Conservation (phyloP, 2,113 vertebrate species). For the Asarcornis scutulata region DNA sequence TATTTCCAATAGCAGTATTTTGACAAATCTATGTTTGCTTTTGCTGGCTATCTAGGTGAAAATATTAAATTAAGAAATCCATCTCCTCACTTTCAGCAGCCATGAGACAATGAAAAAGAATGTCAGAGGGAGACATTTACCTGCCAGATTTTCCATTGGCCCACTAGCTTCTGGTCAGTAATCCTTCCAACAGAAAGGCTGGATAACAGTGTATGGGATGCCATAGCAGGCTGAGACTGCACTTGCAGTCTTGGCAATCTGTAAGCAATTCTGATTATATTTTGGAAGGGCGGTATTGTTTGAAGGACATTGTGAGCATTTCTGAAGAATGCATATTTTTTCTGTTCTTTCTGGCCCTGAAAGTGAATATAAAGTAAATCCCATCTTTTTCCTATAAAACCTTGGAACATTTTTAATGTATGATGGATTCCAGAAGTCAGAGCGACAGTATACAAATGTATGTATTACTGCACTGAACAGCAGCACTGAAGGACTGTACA, state of each 20-base stretch:
- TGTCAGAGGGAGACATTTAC: not conserved
- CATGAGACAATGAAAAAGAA: not conserved
- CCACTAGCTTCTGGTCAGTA: not conserved
- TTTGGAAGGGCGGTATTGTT: not conserved
- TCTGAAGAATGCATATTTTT: not conserved
- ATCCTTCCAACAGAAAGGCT: not conserved
- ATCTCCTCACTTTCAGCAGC: not conserved
- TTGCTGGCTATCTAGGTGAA: not conserved
- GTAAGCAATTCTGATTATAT: not conserved
- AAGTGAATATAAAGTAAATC: not conserved
- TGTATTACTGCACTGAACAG: not conserved
- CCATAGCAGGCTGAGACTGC: not conserved
- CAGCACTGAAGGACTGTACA: not conserved
- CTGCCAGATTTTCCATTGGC: not conserved
- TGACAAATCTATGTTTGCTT: not conserved
- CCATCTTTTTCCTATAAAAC: not conserved
- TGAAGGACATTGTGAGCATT: not conserved
- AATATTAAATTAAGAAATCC: not conserved
- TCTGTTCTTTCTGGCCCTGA: not conserved
- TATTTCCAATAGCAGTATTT: not conserved
- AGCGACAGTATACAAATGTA: not conserved
- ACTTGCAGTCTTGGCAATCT: not conserved
- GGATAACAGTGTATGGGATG: not conserved
- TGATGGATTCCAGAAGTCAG: slow-evolving; percentile 17
- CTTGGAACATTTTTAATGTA: not conserved